Evolutionary conservation across 2,797 vertebrate genomes (phyloP).

Genomic region (Phataginus tetradactyla): DNA sequence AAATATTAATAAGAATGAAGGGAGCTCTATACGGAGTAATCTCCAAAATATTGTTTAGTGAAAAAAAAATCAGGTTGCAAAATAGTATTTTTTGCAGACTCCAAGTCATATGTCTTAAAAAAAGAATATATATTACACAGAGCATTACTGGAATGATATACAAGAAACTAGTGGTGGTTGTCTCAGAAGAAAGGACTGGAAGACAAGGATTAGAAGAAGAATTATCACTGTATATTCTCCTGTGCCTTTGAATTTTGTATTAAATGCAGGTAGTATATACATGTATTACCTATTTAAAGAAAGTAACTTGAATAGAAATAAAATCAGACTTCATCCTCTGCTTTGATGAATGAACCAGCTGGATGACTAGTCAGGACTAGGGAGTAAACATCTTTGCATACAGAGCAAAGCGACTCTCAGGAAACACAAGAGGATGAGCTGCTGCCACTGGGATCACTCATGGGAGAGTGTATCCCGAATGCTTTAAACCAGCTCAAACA

Average conservation of each 20-base stretch:
- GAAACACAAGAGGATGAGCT: background rate
- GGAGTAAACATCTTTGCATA: background rate
- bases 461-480: background rate
- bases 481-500: too few species aligned
- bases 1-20: background rate
- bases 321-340: background rate
- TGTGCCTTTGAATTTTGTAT: background rate
- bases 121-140: background rate
- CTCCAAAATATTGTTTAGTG: background rate
- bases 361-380: background rate
- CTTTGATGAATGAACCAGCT: background rate
- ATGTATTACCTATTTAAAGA: background rate
- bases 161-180: background rate
- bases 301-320: background rate
- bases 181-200: background rate
- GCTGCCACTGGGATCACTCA: too few species aligned
- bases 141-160: background rate
- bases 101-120: background rate
- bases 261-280: background rate
- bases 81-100: background rate
- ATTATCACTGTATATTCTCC: background rate
- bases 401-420: background rate
- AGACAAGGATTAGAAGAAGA: background rate
- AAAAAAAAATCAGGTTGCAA: background rate
- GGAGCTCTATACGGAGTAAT: background rate